These are phyloP conservation scores for Mormoops blainvillei DNA, from an alignment of 2,113 vertebrate species.

Conservation along the genomic window DNA sequence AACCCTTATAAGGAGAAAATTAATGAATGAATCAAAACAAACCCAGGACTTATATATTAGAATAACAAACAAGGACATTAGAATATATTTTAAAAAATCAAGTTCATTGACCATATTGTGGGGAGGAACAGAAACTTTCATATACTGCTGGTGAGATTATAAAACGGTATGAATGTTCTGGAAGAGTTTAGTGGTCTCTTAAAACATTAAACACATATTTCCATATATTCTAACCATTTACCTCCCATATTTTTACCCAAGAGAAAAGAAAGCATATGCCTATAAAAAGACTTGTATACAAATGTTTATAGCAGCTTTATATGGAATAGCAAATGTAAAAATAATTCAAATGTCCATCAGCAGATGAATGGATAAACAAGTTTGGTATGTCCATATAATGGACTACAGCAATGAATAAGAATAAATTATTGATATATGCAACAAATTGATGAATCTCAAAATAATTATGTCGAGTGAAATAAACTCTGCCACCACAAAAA, in stretches of 20 bases:
- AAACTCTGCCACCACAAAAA: neutral
- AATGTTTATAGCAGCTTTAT: neutral
- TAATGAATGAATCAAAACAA: neutral
- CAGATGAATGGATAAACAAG: neutral
- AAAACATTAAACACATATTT: neutral
- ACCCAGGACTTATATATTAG: neutral
- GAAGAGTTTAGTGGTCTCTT: neutral
- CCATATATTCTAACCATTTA: neutral
- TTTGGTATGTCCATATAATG: neutral
- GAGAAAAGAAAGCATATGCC: neutral
- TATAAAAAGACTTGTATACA: neutral
- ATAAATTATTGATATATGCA: neutral
- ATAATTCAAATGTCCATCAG: neutral
- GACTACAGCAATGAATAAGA: neutral
- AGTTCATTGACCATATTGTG: neutral
- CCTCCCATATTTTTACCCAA: neutral
- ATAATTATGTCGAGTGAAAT: neutral
- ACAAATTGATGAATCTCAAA: neutral
- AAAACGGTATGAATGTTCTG: neutral
- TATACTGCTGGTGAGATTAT: neutral
- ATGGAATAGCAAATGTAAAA: neutral
- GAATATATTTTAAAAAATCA: neutral
- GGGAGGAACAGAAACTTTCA: neutral
- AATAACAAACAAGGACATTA: neutral
- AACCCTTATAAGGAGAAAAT: neutral